Evolutionary conservation across 2,888 invertebrate genomes (phyloP).

Genomic region (Cybosia mesomella): DNA sequence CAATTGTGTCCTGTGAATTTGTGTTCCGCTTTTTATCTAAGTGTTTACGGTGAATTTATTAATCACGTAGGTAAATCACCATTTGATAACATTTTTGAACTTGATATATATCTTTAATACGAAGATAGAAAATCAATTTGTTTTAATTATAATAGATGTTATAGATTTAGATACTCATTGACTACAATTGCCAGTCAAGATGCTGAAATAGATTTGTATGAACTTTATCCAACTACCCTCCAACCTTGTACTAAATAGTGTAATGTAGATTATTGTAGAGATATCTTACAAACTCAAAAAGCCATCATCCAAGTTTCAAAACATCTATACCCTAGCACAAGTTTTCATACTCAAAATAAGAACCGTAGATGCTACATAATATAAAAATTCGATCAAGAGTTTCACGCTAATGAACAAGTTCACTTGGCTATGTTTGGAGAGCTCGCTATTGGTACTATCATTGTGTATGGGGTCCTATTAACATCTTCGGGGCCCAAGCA

Average conservation of each 20-base stretch:
- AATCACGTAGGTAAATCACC: constrained; percentile 47
- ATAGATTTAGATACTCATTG: constrained; percentile 8
- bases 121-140: not conserved
- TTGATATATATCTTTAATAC: constrained; percentile 1
- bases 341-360: not conserved
- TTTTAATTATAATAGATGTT: not conserved
- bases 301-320: not conserved
- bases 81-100: constrained; percentile 14
- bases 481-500: too few relatives aligned
- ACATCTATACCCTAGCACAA: not conserved
- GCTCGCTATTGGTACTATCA: too few relatives aligned
- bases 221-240: constrained; percentile 5
- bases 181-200: not conserved
- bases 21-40: constrained; percentile 87
- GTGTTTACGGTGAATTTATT: constrained; percentile 54
- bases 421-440: not conserved
- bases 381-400: not conserved
- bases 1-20: constrained; percentile 88
- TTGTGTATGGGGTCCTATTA: too few relatives aligned
- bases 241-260: constrained; percentile 15
- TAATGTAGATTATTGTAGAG: constrained; percentile 16
- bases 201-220: not conserved
- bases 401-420: not conserved
- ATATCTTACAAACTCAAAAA: not conserved
- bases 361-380: not conserved